Evolutionary conservation across 2,888 invertebrate genomes (phyloP).

Genomic region (Branchellion lobata): DNA sequence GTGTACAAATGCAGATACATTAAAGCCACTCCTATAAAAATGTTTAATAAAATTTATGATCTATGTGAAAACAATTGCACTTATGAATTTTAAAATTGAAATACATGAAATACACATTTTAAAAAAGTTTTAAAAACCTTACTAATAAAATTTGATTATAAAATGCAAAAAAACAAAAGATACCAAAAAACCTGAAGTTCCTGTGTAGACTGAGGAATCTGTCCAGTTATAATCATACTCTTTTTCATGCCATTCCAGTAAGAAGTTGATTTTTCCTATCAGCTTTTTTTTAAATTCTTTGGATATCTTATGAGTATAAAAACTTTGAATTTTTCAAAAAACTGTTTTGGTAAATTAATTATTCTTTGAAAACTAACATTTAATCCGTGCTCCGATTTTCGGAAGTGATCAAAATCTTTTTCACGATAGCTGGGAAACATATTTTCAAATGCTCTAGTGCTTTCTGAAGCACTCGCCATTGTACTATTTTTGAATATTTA

Average conservation of each 20-base stretch:
- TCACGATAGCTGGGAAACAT: background rate
- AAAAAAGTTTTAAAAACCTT: background rate
- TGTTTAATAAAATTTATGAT: no score
- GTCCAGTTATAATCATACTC: conserved; percentile 52
- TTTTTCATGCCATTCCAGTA: conserved; percentile 12
- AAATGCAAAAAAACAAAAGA: background rate
- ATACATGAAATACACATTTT: no score
- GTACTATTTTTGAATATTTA: no score
- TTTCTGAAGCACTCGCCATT: no score
- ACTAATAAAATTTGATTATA: background rate
- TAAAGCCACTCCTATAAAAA: conserved; percentile 70
- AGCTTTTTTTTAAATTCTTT: background rate
- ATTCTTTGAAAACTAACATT: background rate
- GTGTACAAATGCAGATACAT: conserved; percentile 67
- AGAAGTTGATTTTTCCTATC: background rate
- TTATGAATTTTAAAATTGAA: no score
- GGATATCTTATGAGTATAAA: background rate
- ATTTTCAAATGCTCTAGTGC: background rate
- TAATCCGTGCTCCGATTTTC: background rate
- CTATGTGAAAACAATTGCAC: no score
- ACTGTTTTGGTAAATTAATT: no score
- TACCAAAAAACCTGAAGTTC: conserved; percentile 66
- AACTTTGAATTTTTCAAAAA: background rate
- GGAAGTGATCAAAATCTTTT: background rate
- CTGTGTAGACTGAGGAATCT: conserved; percentile 76